Conservation (phyloP, 2,113 vertebrate genomes). For the Percopsis transmontana region DNA sequence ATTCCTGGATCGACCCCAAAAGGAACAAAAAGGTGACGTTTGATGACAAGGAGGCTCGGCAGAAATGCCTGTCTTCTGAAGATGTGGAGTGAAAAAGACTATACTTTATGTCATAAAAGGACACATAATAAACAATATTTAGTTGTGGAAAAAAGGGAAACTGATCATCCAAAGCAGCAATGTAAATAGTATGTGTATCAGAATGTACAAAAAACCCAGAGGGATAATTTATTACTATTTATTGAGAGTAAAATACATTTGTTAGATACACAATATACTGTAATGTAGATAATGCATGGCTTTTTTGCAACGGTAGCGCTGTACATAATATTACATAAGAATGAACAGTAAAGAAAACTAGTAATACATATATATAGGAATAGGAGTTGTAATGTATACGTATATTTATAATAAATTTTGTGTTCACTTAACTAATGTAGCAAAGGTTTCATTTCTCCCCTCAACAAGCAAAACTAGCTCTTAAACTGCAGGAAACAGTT, state of each 20-base stretch:
- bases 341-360: constrained; percentile 61
- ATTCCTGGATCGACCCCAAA: constrained; percentile 98
- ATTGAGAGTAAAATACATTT: constrained; percentile 76
- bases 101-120: constrained; percentile 27
- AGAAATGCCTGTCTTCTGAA: constrained; percentile 92
- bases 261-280: constrained; percentile 68
- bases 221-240: constrained; percentile 80
- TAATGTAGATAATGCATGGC: constrained; percentile 77
- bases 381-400: constrained; percentile 66
- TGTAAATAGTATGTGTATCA: constrained; percentile 67
- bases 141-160: constrained; percentile 65
- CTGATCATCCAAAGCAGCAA: constrained; percentile 71
- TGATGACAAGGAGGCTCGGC: constrained; percentile 87
- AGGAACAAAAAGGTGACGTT: constrained; percentile 94
- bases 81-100: constrained; percentile 65
- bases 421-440: constrained; percentile 50
- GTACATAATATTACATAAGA: constrained; percentile 55
- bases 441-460: constrained; percentile 36
- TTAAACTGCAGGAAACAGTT: too few species aligned
- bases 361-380: constrained; percentile 46
- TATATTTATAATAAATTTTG: constrained; percentile 78
- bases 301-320: constrained; percentile 70
- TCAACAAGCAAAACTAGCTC: too few species aligned
- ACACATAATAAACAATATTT: constrained; percentile 63
- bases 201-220: constrained; percentile 63